Base-by-base conservation (phyloP, 2,888 invertebrate species). In the Amphimallon solstitiale region DNA sequence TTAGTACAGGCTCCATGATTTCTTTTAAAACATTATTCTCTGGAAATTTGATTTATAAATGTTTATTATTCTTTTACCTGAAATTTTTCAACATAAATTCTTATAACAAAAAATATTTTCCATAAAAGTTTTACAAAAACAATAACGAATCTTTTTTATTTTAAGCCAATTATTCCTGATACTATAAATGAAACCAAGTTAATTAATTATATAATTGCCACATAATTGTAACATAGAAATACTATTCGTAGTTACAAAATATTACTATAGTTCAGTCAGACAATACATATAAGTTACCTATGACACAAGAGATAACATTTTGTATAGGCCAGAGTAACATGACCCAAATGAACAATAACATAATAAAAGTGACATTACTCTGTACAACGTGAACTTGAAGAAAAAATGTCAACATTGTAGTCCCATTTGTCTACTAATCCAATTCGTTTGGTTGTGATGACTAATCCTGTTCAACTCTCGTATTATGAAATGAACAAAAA, bases 401-500 rank as follows among this genome's bases (percentile, higher is more conserved):
- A 29, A 51, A 35, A 51, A 35, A 17, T 51, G 35, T 35, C 35
- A 43, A 59, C 56, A 14, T 29, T 40, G 23, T 9, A 29, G 6
- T 29, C 40, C 14, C 12, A 40, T 38, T 40, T 12, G 23, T 56
- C 23, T 15, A 37, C 56, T 14, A 34, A 43, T 23, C 38, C 29
- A 29, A 43, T 59, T 59, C 56, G 23, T 43, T 43, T 19, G 14
- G 23, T 59, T 29, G 10, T 29, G 29, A 43, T 59, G 56, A 59
- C 56, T 59, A 59, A 59, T 43, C 21, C 40, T 29, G 29, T 7
- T 29, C 56, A 29, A 29, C 34, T 14, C 34, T 14, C 43, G 23
- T 14, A 59, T 59, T 59, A 29, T 59, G 56, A 59, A 43, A 59
- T 29, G 23, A 43, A 59, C 43, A 51, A 51, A 51, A 14, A 14